Evolutionary conservation across 2,113 vertebrate species (phyloP).

Genomic region (Ictidomys tridecemlineatus): DNA sequence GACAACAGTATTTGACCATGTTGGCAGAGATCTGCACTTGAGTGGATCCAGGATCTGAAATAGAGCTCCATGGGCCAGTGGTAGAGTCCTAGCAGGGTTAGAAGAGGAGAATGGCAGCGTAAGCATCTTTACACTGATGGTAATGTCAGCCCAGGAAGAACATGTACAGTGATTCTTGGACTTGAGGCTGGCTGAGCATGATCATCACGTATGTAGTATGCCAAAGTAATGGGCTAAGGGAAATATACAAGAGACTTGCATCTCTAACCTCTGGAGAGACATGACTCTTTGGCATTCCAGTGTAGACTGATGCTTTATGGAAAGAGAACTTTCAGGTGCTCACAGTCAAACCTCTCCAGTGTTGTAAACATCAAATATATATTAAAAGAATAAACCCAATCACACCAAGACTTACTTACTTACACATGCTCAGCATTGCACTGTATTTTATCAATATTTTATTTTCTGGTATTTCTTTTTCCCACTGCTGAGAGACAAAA

Average conservation of each 20-base stretch:
- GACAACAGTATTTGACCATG: neutral
- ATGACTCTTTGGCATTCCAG: neutral
- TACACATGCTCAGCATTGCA: neutral
- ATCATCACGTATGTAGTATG: neutral
- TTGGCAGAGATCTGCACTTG: neutral
- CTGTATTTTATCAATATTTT: neutral
- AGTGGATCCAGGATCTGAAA: neutral
- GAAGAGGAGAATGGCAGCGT: neutral
- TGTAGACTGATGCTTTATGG: neutral
- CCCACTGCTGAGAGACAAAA: neutral
- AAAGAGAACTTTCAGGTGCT: neutral
- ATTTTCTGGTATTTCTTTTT: neutral
- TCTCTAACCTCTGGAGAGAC: neutral
- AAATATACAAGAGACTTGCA: neutral
- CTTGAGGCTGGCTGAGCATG: neutral
- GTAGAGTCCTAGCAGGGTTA: neutral
- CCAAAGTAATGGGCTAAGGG: neutral
- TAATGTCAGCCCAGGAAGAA: neutral
- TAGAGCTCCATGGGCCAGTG: accelerated
- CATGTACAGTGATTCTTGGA: neutral
- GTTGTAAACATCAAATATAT: neutral
- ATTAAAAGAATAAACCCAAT: neutral
- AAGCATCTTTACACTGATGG: neutral
- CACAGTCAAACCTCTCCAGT: neutral
- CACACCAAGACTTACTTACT: neutral